Percentiles rank a stretch among this genome's conserved stretches.
Evolutionary conservation across 2,113 vertebrate genomes (phyloP).

Genomic region (Cyanoderma ruficeps): DNA sequence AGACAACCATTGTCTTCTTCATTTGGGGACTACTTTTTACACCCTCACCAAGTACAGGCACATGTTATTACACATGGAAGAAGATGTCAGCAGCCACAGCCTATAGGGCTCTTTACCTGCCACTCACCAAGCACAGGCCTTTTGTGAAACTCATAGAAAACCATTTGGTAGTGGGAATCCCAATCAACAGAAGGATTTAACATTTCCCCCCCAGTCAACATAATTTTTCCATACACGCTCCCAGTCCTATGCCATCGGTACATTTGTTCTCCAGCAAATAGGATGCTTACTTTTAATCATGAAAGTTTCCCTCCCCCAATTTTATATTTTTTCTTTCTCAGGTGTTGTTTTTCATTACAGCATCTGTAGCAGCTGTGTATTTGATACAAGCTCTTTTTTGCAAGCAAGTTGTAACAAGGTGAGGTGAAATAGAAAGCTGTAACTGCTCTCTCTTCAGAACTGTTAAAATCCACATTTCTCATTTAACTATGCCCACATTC

Average conservation of each 20-base stretch:
- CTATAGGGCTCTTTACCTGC: background rate
- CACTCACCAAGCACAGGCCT: background rate
- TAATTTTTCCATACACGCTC: background rate
- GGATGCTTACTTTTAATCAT: background rate
- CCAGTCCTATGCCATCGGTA: background rate
- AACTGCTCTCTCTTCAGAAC: background rate
- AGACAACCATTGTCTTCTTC: background rate
- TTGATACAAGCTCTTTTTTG: background rate
- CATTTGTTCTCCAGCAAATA: background rate
- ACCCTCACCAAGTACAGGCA: background rate
- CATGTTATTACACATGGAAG: rapidly evolving
- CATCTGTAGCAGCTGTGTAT: background rate
- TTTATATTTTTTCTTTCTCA: background rate
- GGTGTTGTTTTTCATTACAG: background rate
- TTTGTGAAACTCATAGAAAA: background rate
- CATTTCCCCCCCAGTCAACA: background rate
- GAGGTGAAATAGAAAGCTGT: background rate
- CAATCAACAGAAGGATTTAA: background rate
- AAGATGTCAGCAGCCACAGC: background rate
- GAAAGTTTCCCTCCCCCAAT: background rate
- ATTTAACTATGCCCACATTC: background rate
- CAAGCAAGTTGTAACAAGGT: background rate
- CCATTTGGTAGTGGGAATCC: background rate
- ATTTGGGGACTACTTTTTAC: background rate
- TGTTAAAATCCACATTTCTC: background rate